Percentiles rank a stretch among this genome's conserved stretches.
Evolutionary conservation across 2,888 invertebrate genomes (phyloP).

Genomic region (Apoderus coryli): DNA sequence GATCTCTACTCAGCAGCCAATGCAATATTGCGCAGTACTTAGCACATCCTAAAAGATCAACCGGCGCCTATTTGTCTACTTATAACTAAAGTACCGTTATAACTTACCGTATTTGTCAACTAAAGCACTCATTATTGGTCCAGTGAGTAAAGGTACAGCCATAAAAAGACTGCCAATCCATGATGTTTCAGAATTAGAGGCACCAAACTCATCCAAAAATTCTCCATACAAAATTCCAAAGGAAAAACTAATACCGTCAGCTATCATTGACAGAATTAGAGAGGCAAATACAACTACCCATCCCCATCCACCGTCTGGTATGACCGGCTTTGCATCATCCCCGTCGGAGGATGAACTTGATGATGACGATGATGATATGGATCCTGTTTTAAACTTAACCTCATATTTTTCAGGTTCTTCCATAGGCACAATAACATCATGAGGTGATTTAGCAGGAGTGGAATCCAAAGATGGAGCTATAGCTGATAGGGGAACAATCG

Average conservation of each 20-base stretch:
- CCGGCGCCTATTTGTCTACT: no score
- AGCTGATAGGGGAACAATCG: slow-evolving; percentile 16
- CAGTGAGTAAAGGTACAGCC: slow-evolving; percentile 60
- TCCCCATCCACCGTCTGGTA: slow-evolving; percentile 77
- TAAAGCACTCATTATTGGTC: slow-evolving; percentile 61
- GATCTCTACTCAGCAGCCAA: no score
- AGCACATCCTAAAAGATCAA: no score
- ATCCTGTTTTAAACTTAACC: slow-evolving; percentile 17
- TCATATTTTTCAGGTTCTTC: slow-evolving; percentile 16
- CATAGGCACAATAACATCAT: slow-evolving; percentile 11
- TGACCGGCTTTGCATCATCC: slow-evolving; percentile 35
- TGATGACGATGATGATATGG: slow-evolving; percentile 9
- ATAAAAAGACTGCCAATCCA: slow-evolving; percentile 25
- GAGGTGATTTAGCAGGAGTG: slow-evolving; percentile 16
- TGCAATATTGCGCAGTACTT: no score
- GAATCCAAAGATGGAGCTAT: slow-evolving; percentile 21
- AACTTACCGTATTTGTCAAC: slow-evolving; percentile 81
- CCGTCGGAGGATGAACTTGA: slow-evolving; percentile 11
- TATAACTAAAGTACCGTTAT: no score
- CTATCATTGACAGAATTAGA: slow-evolving; percentile 73
- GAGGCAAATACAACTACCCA: slow-evolving; percentile 83
- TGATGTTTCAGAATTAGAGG: slow-evolving; percentile 74
- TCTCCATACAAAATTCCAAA: slow-evolving; percentile 81
- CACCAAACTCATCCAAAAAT: slow-evolving; percentile 68
- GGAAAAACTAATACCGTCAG: slow-evolving; percentile 86